These are phyloP conservation scores for Lacerta viridis DNA, from an alignment of 2,797 vertebrate species.

Conservation along the genomic window DNA sequence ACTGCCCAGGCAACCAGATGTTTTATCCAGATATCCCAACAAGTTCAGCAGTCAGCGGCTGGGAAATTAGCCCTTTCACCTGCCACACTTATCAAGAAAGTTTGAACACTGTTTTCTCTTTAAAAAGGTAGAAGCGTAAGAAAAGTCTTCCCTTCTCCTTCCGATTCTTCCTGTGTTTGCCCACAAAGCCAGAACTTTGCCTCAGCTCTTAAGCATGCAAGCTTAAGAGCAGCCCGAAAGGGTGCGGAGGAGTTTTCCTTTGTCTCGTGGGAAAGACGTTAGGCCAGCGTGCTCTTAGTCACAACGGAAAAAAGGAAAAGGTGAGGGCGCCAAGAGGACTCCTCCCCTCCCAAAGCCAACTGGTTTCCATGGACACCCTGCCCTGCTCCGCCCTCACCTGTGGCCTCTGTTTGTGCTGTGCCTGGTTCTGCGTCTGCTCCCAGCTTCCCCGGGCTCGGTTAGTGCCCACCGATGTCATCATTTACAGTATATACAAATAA, in stretches of 20 bases:
- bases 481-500: constrained; percentile 99
- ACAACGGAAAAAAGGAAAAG: background rate
- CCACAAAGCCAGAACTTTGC: background rate
- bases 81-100: no score
- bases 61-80: background rate
- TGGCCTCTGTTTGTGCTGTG: constrained; percentile 92
- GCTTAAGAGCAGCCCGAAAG: background rate
- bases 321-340: constrained; percentile 30
- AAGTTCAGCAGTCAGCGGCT: background rate
- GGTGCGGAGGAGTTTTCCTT: background rate
- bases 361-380: constrained; percentile 24
- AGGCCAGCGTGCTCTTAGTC: background rate
- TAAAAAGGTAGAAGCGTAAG: no score
- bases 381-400: constrained; percentile 83
- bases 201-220: background rate
- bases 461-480: constrained; percentile 99
- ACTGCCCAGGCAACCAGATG: background rate
- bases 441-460: constrained; percentile 96
- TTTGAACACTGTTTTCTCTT: no score
- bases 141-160: background rate
- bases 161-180: background rate
- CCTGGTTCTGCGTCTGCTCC: constrained; percentile 99
- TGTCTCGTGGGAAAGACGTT: constrained; percentile 14
- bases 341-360: background rate
- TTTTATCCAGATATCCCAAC: no score